Evolutionary conservation across 1,140 invertebrate genomes (phyloP).

Genomic region (Conus ventricosus): DNA sequence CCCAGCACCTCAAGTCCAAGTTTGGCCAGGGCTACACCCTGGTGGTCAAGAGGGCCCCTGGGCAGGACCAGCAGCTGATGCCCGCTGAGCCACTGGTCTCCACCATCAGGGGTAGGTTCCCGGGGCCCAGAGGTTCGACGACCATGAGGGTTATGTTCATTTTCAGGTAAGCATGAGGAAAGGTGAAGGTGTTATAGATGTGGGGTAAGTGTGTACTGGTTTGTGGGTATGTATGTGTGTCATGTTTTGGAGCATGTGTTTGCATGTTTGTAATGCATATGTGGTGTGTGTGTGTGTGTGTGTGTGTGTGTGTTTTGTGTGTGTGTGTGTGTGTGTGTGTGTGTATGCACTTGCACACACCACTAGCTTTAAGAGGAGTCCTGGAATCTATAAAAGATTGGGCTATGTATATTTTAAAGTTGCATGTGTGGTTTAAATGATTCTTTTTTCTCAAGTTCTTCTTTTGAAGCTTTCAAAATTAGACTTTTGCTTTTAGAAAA

Average conservation of each 20-base stretch:
- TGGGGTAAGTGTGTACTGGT: too few relatives aligned
- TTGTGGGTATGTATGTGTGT: neutral
- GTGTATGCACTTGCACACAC: neutral
- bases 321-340: slow-evolving; percentile 17
- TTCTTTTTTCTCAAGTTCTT: too few relatives aligned
- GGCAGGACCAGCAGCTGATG: slow-evolving; percentile 21
- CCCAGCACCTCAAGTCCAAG: slow-evolving; percentile 76
- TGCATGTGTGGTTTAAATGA: too few relatives aligned
- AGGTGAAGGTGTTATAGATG: neutral
- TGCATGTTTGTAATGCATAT: neutral
- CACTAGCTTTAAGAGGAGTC: too few relatives aligned
- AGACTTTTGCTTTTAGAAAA: too few relatives aligned
- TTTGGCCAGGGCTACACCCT: slow-evolving; percentile 75
- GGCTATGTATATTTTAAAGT: too few relatives aligned
- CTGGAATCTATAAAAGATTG: too few relatives aligned
- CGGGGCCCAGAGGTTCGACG: slow-evolving; percentile 78
- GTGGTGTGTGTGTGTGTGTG: neutral
- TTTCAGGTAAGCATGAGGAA: slow-evolving; percentile 57
- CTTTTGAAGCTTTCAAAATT: too few relatives aligned
- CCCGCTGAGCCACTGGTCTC: slow-evolving; percentile 45
- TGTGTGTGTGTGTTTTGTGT: slow-evolving; percentile 19
- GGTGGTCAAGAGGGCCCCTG: slow-evolving; percentile 62
- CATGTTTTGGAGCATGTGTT: neutral
- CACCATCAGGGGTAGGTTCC: slow-evolving; percentile 59
- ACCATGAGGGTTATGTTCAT: slow-evolving; percentile 82